These are phyloP conservation scores for Nestor notabilis DNA, from an alignment of 2,113 vertebrate species.

Conservation along the genomic window DNA sequence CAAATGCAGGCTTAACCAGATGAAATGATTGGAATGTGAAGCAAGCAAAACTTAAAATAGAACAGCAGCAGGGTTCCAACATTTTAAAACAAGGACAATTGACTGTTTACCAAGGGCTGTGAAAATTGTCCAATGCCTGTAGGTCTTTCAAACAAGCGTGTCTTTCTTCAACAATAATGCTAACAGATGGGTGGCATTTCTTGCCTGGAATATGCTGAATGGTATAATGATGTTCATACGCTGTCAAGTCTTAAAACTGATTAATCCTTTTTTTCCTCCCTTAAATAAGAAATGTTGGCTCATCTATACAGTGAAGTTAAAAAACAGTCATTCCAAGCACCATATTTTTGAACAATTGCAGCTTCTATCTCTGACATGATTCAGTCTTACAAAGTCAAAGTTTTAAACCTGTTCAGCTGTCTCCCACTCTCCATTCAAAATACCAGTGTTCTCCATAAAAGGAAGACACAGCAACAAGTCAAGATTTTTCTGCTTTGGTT, in stretches of 20 bases:
- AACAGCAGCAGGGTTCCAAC: background rate
- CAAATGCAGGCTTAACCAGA: background rate
- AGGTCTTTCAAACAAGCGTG: background rate
- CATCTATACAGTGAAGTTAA: background rate
- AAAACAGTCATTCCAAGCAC: background rate
- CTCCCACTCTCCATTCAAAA: background rate
- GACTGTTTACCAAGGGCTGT: background rate
- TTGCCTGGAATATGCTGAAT: background rate
- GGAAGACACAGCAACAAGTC: background rate
- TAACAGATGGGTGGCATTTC: background rate
- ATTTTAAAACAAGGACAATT: background rate
- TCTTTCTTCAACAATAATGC: background rate
- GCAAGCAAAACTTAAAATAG: background rate
- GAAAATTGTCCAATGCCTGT: background rate
- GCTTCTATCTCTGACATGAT: background rate
- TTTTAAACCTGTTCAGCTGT: background rate
- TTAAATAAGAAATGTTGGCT: background rate
- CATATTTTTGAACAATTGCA: background rate
- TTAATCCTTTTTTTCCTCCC: background rate
- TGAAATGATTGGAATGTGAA: background rate
- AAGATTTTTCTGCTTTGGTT: background rate
- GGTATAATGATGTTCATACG: rapidly evolving
- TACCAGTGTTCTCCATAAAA: background rate
- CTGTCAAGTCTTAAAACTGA: background rate
- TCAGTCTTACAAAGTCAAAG: background rate